These are phyloP conservation scores for Rhinichthys klamathensis DNA, from an alignment of 2,113 vertebrate species.

Conservation along the genomic window DNA sequence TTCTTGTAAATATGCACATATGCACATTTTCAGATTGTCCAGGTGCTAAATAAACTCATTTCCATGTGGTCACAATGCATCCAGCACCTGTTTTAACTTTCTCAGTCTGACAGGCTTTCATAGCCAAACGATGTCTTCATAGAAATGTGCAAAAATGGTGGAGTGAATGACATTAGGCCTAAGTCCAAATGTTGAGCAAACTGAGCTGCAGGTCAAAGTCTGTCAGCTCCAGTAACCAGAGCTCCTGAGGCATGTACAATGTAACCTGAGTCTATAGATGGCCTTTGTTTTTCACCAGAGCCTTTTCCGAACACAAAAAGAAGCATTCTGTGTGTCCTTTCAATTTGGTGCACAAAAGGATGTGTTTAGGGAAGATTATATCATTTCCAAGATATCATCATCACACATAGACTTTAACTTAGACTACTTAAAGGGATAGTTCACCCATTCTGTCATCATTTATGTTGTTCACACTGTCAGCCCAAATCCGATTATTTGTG, in stretches of 20 bases:
- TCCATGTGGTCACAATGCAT: background rate
- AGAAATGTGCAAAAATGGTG: slow-evolving; percentile 5
- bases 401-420: background rate
- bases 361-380: background rate
- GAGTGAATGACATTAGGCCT: slow-evolving; percentile 29
- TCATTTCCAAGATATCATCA: background rate
- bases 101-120: slow-evolving; percentile 19
- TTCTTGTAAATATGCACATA: background rate
- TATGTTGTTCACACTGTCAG: background rate
- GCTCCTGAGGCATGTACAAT: slow-evolving; percentile 27
- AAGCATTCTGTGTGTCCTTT: slow-evolving; percentile 19
- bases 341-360: slow-evolving; percentile 42
- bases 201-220: slow-evolving; percentile 60
- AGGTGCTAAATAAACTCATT: background rate
- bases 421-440: background rate
- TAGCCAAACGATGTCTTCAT: slow-evolving; percentile 35
- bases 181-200: slow-evolving; percentile 46
- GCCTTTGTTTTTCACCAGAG: slow-evolving; percentile 67
- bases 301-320: slow-evolving; percentile 61
- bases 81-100: slow-evolving; percentile 24
- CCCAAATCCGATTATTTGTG: no score
- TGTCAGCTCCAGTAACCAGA: slow-evolving; percentile 47
- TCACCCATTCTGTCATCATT: background rate
- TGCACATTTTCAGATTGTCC: background rate
- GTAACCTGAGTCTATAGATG: slow-evolving; percentile 50